These are phyloP conservation scores for Trachythela sp. DNA, from an alignment of 64 coral and sea anemone genomes.

Conservation along the genomic window DNA sequence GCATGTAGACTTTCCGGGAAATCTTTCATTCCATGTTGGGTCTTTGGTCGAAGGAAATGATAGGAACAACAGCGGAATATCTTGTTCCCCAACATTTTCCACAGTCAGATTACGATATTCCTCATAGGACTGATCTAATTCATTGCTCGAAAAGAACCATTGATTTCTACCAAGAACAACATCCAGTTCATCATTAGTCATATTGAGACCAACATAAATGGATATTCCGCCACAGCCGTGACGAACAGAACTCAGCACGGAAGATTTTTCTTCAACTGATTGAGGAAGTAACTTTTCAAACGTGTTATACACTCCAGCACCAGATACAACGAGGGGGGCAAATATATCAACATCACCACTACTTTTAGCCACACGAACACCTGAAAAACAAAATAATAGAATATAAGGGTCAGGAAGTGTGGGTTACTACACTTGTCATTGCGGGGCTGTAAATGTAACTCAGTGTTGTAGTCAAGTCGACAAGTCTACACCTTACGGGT, in stretches of 20 bases:
- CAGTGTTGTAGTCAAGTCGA: too few relatives aligned
- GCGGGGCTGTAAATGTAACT: too few relatives aligned
- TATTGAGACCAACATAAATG: slow-evolving; percentile 76
- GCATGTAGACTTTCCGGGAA: slow-evolving; percentile 71
- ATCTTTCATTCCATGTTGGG: slow-evolving; percentile 71
- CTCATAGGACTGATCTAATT: slow-evolving; percentile 55
- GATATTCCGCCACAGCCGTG: slow-evolving; percentile 67
- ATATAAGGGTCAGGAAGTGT: not conserved
- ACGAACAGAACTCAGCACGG: slow-evolving; percentile 25
- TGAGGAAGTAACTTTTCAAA: slow-evolving; percentile 59
- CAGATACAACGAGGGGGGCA: slow-evolving; percentile 71
- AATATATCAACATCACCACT: slow-evolving; percentile 75
- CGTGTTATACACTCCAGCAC: slow-evolving; percentile 80
- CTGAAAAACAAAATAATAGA: slow-evolving; percentile 32
- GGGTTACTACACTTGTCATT: too few relatives aligned
- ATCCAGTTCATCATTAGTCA: slow-evolving; percentile 69
- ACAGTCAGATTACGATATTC: slow-evolving; percentile 38
- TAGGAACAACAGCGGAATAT: slow-evolving; percentile 76
- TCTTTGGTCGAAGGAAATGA: slow-evolving; percentile 96
- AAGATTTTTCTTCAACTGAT: not conserved
- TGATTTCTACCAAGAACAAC: slow-evolving; percentile 58
- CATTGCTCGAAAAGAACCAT: slow-evolving; percentile 73
- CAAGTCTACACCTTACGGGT: too few relatives aligned
- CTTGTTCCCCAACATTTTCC: slow-evolving; percentile 55
- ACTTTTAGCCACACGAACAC: slow-evolving; percentile 76